Evolutionary conservation across 2,113 vertebrate genomes (phyloP), one percentile per base, ranked within the genome.

Genomic region (Dipodomys merriami): DNA sequence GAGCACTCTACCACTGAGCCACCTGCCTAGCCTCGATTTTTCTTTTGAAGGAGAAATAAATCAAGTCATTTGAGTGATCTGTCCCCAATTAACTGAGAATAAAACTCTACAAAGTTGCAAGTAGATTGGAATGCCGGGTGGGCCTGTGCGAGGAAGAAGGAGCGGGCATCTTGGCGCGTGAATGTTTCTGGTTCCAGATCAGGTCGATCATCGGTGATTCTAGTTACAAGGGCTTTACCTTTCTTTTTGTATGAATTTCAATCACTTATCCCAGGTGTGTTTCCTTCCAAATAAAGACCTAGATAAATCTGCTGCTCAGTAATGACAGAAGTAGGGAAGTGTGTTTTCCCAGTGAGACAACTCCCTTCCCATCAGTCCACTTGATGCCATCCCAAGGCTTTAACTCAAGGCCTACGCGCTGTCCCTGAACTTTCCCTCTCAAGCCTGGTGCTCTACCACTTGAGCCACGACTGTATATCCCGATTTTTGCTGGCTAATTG

Each of bases 211-310:
- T 92, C 87, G 84, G 76, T 94, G 83, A 95, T 79, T 82, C 80
- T 93, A 83, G 68, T 87, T 91, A 91, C 94, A 85, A 95, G 94
- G 74, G 77, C 84, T 87, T 92, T 69, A 46, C 76, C 93, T 93
- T 94, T 68, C 29, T 90, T 92, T 95, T 94, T 86, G 86, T 91
- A 86, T 89, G 89, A 89, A 95, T 95, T 93, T 86, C 94, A 94
- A 49, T 95, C 74, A 96, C 60, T 86, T 90, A 82, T 96, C 95
- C 95, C 94, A 96, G 92, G 96, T 96, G 95, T 94, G 88, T 91
- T 96, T 95, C 73, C 60, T 86, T 86, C 89, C 94, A 94, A 94
- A 97, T 88, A 96, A 94, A 86, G 83, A 87, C 95, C 85, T 88
- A 94, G 96, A 91, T 95, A 91, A 95, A 87, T 96, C 71, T 92